Conservation (phyloP, 2,797 vertebrate species). For the Hoplostethus atlanticus region DNA sequence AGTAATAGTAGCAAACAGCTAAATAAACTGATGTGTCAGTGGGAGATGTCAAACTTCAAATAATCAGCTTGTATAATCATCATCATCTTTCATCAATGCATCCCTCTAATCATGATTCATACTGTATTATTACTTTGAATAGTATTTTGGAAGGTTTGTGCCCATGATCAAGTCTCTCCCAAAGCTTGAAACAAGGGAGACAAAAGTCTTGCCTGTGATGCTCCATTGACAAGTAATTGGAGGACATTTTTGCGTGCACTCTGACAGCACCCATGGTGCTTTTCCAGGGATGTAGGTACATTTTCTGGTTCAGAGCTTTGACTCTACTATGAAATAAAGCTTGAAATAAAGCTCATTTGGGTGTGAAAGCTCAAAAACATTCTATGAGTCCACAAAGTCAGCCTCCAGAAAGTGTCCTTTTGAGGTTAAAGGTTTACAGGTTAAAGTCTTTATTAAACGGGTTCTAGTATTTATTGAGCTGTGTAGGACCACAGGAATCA, state of each 20-base stretch:
- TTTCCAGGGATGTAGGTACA: conserved; percentile 9
- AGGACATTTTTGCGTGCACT: background rate
- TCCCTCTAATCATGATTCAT: too few species aligned
- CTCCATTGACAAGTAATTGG: conserved; percentile 17
- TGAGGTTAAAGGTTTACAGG: background rate
- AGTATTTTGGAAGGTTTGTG: too few species aligned
- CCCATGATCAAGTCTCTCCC: background rate
- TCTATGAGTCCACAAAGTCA: background rate
- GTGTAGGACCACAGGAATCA: background rate
- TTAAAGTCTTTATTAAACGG: background rate
- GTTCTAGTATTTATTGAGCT: background rate
- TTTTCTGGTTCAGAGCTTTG: conserved; percentile 46
- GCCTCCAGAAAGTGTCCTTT: conserved; percentile 1
- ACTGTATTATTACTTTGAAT: too few species aligned
- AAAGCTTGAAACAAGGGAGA: conserved; percentile 11
- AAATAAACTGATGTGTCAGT: too few species aligned
- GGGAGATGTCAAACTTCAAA: too few species aligned
- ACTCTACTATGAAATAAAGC: conserved; percentile 18
- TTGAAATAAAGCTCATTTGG: conserved; percentile 26
- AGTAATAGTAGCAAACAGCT: too few species aligned
- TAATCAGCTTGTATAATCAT: too few species aligned
- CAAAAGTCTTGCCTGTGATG: conserved; percentile 4
- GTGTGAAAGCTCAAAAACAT: conserved; percentile 24
- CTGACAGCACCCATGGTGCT: conserved; percentile 10
- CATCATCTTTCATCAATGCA: too few species aligned